Percentiles rank a stretch among this genome's conserved stretches.
phyloP scores from a whole-genome alignment of 2,113 vertebrate species.

The Aspidoscelis tigris region DNA sequence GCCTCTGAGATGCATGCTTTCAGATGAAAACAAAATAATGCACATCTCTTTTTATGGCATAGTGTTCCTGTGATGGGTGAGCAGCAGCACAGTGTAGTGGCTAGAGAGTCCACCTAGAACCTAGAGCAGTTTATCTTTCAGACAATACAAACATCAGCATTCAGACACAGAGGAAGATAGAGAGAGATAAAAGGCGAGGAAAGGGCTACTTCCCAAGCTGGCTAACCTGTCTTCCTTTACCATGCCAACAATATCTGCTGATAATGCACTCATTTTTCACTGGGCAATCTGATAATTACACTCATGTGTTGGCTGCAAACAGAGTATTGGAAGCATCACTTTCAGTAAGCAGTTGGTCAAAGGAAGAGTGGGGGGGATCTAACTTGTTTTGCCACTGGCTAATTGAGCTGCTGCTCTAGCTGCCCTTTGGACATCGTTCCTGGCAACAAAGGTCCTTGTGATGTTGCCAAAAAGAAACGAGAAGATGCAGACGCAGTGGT shows the following conservation, averaged over 20 bases:
- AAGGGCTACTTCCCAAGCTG: background rate
- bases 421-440: background rate
- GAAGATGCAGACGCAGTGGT: background rate
- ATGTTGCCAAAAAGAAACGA: background rate
- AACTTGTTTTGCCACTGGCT: background rate
- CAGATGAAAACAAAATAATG: no score
- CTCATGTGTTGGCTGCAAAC: background rate
- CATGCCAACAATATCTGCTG: background rate
- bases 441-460: slow-evolving; percentile 5
- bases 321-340: background rate
- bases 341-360: slow-evolving; percentile 16
- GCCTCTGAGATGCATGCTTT: no score
- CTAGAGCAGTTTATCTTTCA: no score
- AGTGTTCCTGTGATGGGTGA: no score
- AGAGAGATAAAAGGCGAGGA: no score
- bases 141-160: no score
- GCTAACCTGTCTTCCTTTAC: background rate
- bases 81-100: no score
- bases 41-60: no score
- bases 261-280: background rate
- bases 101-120: no score
- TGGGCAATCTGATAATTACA: background rate
- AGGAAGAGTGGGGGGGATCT: background rate
- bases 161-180: no score
- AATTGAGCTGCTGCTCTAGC: background rate